A percentile compares a stretch with the other conserved stretches of the same genome.
Conservation (phyloP, 2,888 invertebrate species). For the Acronicta psi region DNA sequence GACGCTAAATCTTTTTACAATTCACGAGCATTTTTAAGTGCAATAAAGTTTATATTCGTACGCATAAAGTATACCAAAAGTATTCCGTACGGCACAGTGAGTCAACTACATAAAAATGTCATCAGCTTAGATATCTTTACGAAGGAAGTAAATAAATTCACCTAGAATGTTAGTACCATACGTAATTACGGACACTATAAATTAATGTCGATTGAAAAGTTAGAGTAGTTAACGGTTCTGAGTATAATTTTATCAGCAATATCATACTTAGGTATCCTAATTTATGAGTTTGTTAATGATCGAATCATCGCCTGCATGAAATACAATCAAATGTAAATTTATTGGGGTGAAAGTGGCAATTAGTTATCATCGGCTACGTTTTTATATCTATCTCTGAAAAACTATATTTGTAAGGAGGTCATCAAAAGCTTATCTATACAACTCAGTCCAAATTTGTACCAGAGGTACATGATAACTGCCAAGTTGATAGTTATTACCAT, state of each 20-base stretch:
- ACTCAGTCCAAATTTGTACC: no score
- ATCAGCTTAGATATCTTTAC: slow-evolving; percentile 2
- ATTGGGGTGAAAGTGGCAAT: neutral
- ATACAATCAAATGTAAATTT: neutral
- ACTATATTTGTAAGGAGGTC: no score
- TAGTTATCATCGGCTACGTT: neutral
- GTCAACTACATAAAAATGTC: slow-evolving; percentile 18
- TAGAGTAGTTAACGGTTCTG: slow-evolving; percentile 9
- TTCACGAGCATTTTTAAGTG: slow-evolving; percentile 8
- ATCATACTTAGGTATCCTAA: slow-evolving; percentile 3
- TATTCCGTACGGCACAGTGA: slow-evolving; percentile 18
- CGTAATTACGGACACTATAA: slow-evolving; percentile 2
- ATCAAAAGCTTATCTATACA: no score
- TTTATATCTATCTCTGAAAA: no score
- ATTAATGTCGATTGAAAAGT: slow-evolving; percentile 17
- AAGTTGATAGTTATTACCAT: no score
- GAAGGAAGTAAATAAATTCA: slow-evolving; percentile 3
- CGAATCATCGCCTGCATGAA: neutral
- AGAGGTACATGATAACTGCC: no score
- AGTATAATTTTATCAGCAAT: slow-evolving; percentile 5
- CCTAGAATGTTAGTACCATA: slow-evolving; percentile 6
- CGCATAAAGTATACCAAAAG: slow-evolving; percentile 17
- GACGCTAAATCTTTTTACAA: neutral
- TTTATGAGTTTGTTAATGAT: neutral
- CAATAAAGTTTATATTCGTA: slow-evolving; percentile 22